Percentiles rank a stretch among this genome's conserved stretches.
These are phyloP conservation scores for Chironomus tepperi DNA, from an alignment of 1,140 invertebrate genomes.

Conservation along the genomic window DNA sequence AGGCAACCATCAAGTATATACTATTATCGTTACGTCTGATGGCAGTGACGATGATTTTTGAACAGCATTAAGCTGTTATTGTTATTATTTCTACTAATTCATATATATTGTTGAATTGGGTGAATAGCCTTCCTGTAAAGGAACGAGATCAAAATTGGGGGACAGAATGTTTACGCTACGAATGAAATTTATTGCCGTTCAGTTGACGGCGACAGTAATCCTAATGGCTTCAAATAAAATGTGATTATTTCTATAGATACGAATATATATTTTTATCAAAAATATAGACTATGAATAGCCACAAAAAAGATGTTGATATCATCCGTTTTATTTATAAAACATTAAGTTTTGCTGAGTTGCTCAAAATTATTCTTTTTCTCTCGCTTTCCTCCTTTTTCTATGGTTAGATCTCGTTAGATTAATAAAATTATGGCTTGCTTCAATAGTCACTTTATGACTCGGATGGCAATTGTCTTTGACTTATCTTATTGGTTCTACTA, in stretches of 20 bases:
- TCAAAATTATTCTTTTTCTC: too few species aligned
- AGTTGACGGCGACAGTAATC: constrained; percentile 15
- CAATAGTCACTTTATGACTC: too few species aligned
- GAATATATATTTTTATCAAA: background rate
- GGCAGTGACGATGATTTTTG: background rate
- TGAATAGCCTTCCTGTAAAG: background rate
- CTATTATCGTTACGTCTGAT: background rate
- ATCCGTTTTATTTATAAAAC: background rate
- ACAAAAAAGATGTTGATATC: too few species aligned
- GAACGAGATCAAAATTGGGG: background rate
- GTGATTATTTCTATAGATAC: constrained; percentile 15
- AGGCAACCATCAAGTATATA: constrained; percentile 1
- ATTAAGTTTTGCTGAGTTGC: background rate
- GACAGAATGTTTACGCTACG: background rate
- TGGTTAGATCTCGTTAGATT: too few species aligned
- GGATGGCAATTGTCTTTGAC: too few species aligned
- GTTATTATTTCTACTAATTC: background rate
- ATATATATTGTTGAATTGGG: background rate
- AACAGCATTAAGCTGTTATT: background rate
- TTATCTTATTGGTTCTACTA: too few species aligned
- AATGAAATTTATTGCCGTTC: background rate
- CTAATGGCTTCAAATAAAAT: constrained; percentile 19
- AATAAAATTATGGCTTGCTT: too few species aligned
- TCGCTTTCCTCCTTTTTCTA: too few species aligned
- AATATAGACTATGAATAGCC: background rate